Percentiles rank a stretch among this genome's conserved stretches.
These are phyloP conservation scores for Egretta garzetta DNA, from an alignment of 2,113 vertebrate species.

Conservation along the genomic window DNA sequence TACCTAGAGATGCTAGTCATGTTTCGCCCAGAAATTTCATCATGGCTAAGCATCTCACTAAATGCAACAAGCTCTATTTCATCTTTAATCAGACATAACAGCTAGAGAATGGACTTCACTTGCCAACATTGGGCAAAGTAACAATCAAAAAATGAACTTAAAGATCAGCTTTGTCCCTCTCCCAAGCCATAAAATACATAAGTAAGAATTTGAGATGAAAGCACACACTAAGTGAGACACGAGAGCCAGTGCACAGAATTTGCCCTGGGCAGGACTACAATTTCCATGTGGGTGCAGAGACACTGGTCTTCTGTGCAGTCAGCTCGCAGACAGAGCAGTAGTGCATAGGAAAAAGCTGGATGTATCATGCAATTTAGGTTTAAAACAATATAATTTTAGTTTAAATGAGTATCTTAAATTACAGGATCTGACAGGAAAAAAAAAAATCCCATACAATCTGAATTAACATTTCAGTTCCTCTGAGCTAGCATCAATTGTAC, in stretches of 20 bases:
- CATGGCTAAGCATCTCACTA: neutral
- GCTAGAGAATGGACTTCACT: neutral
- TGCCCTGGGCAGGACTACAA: neutral
- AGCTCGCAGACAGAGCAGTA: neutral
- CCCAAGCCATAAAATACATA: neutral
- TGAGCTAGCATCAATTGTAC: neutral
- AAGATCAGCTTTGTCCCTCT: neutral
- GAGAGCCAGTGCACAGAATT: neutral
- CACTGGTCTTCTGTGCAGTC: neutral
- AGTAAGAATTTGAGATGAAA: neutral
- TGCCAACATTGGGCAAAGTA: neutral
- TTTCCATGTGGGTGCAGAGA: neutral
- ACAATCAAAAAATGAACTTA: neutral
- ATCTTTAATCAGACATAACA: neutral
- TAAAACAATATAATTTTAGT: constrained; percentile 50
- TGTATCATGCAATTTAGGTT: constrained; percentile 44
- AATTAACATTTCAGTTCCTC: constrained; percentile 19
- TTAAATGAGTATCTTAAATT: constrained; percentile 54
- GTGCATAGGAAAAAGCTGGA: neutral
- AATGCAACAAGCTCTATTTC: neutral
- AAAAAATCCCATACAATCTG: neutral
- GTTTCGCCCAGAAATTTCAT: neutral
- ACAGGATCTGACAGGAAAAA: neutral
- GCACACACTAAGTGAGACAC: neutral
- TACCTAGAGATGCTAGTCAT: neutral